Percentiles rank a stretch among this genome's conserved stretches.
Evolutionary conservation across 2,888 invertebrate species (phyloP).

Genomic region (Euplexia lucipara): DNA sequence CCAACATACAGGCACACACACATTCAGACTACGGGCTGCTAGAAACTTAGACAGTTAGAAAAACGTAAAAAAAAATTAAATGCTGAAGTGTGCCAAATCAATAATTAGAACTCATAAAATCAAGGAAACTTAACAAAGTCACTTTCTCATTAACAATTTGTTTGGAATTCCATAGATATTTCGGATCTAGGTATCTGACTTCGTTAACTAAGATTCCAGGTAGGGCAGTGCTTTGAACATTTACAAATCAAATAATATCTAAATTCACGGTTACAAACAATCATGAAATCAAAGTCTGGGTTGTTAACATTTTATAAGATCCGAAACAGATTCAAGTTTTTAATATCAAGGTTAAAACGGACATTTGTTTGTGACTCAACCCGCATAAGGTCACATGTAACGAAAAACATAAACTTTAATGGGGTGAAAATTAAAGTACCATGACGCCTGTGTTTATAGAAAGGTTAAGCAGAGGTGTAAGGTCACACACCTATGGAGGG

Average conservation of each 20-base stretch:
- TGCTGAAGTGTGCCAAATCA: too few relatives aligned
- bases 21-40: too few relatives aligned
- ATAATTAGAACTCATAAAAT: too few relatives aligned
- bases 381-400: constrained; percentile 35
- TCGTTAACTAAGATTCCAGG: too few relatives aligned
- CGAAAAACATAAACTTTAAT: constrained; percentile 33
- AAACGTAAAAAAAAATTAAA: too few relatives aligned
- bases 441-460: constrained; percentile 10
- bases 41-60: too few relatives aligned
- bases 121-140: too few relatives aligned
- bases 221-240: too few relatives aligned
- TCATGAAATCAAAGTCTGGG: constrained; percentile 8
- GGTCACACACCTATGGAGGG: constrained; percentile 20
- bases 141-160: too few relatives aligned
- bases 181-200: too few relatives aligned
- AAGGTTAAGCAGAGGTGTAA: constrained; percentile 48
- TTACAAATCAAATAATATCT: constrained; percentile 21
- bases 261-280: constrained; percentile 20
- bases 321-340: constrained; percentile 38
- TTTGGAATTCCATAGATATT: too few relatives aligned
- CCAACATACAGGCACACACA: too few relatives aligned
- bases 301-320: constrained; percentile 38
- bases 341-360: constrained; percentile 46
- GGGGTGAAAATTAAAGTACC: constrained; percentile 37
- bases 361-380: constrained; percentile 46